Base-by-base conservation (phyloP, 2,113 vertebrate genomes). In the Vireo altiloquus region DNA sequence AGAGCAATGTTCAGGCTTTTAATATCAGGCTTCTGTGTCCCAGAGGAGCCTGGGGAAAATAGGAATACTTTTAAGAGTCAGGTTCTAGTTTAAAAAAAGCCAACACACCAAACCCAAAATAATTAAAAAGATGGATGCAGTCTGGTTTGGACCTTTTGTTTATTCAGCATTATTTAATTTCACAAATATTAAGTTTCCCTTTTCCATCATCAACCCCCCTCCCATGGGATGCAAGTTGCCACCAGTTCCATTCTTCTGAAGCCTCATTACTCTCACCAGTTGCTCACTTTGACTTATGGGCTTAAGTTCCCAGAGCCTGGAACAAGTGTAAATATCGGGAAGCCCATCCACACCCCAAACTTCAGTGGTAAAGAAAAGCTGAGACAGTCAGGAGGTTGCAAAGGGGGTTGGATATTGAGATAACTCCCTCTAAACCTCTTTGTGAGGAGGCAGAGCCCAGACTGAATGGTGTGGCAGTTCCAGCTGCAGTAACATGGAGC, bases 141-240 rank as follows among this genome's bases (percentile, higher is more conserved):
- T 75, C 95, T 94, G 94, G 4, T 83, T 89, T 69, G 49, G 83
- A 37, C 37, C 89, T 89, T 87, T 79, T 31, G 24, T 95, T 95
- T 96, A 77, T 57, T 92, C 90, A 71, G 12, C 59, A 66, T 91
- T 81, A 56, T 72, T 77, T 92, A 54, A 80, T 96, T 95, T 92
- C 90, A 86, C 93, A 94, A 91, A 90, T 92, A 96, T 95, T 94
- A 70, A 35, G 72, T 97, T 94, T 94, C 90, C 68, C 76, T 79
- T 57, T 54, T 94, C 94, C 70, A 79, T 92, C 95, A 94, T 68
- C 95, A 77, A 52, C 85, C 37, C 31, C 61, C 20, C 10, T 69
- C 65, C 56, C 69, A 2, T 4, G 77, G 94, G 93, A 93, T 37
- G 42, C 47, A n/a, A 87, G 75, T 91, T 86, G 88, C 96, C 78